Evolutionary conservation across 2,797 vertebrate genomes (phyloP).

Genomic region (Periophthalmus magnuspinnatus): DNA sequence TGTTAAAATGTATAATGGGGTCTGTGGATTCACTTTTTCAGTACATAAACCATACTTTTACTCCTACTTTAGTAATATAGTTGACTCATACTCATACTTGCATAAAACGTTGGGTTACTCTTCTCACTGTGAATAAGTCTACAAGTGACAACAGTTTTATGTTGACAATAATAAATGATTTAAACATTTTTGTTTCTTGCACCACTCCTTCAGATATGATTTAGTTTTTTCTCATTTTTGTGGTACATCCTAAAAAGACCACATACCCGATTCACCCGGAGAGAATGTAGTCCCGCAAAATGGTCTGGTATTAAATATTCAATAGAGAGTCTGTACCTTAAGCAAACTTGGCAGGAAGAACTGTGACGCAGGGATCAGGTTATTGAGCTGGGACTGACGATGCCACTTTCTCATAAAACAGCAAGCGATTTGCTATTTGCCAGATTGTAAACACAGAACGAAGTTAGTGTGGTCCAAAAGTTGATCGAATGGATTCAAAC

Average conservation of each 20-base stretch:
- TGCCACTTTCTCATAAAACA: constrained; percentile 60
- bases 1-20: neutral
- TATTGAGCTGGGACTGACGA: constrained; percentile 50
- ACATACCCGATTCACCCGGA: neutral
- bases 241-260: no score
- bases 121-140: no score
- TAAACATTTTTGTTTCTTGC: no score
- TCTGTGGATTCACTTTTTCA: no score
- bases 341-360: constrained; percentile 28
- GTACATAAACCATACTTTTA: no score
- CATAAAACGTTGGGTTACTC: no score
- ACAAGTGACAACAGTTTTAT: no score
- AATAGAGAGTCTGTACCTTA: constrained; percentile 24
- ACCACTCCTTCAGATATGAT: no score
- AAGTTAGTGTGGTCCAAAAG: constrained; percentile 57
- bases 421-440: constrained; percentile 63
- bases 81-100: no score
- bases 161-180: no score
- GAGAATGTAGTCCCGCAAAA: constrained; percentile 20
- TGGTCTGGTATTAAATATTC: constrained; percentile 23
- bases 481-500: constrained; percentile 58
- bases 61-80: no score
- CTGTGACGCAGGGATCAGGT: constrained; percentile 26
- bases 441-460: constrained; percentile 55
- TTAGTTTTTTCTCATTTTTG: no score